A percentile compares a stretch with the other conserved stretches of the same genome.
Conservation (phyloP, 2,113 vertebrate species). For the Tichodroma muraria region DNA sequence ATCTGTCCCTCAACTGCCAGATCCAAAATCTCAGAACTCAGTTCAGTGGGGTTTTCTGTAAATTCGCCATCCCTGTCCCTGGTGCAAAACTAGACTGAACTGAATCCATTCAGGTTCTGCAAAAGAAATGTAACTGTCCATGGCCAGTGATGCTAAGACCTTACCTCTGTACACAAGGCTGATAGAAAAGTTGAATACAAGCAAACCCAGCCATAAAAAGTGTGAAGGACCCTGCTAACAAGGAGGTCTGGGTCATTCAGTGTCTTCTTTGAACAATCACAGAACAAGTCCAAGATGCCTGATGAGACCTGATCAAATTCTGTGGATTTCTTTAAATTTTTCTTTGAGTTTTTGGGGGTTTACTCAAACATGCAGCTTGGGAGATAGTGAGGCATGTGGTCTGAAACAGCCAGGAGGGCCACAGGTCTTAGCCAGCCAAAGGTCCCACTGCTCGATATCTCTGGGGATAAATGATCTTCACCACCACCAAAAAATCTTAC, state of each 20-base stretch:
- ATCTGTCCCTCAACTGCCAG: not conserved
- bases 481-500: not conserved
- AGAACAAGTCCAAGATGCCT: not conserved
- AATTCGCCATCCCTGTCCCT: not conserved
- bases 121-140: not conserved
- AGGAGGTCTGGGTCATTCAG: not conserved
- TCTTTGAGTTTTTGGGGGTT: not conserved
- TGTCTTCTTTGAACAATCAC: not conserved
- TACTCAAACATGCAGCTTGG: not conserved
- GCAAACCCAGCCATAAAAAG: not conserved
- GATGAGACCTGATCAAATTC: not conserved
- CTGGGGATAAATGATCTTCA: not conserved
- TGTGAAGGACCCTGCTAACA: not conserved
- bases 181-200: not conserved
- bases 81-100: not conserved
- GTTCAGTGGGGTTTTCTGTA: not conserved
- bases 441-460: fast-evolving
- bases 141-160: not conserved
- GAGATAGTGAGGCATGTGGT: not conserved
- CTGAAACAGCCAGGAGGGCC: not conserved
- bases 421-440: not conserved
- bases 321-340: not conserved
- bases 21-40: not conserved
- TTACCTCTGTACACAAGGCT: not conserved
- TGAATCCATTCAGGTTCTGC: not conserved